Percentiles rank a stretch among this genome's conserved stretches.
Evolutionary conservation across 2,888 invertebrate genomes (phyloP).

Genomic region (Agrotis clavis): DNA sequence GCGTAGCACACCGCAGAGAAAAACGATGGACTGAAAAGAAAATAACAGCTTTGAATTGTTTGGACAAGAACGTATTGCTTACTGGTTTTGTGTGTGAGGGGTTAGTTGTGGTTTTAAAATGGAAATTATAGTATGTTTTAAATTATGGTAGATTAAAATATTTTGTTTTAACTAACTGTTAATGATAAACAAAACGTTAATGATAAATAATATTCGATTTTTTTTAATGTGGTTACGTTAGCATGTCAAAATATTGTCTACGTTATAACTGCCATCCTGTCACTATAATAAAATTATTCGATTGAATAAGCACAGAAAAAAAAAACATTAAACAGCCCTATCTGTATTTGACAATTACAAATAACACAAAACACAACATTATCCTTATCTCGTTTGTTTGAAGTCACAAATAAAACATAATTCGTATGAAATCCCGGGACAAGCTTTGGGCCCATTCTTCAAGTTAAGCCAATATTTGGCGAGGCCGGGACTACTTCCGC

Average conservation of each 20-base stretch:
- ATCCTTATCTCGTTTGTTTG: constrained; percentile 73
- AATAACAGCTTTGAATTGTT: constrained; percentile 56
- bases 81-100: constrained; percentile 14
- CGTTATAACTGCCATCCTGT: neutral
- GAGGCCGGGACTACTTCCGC: constrained; percentile 79
- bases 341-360: constrained; percentile 47
- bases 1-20: constrained; percentile 62
- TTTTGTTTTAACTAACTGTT: too few species aligned
- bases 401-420: constrained; percentile 75
- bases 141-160: neutral
- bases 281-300: neutral
- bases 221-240: too few species aligned
- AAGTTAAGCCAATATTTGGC: constrained; percentile 91
- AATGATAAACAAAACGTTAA: too few species aligned
- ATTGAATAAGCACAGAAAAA: neutral
- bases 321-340: neutral
- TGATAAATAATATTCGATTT: too few species aligned
- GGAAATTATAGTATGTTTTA: too few species aligned
- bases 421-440: constrained; percentile 80
- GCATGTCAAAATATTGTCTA: neutral
- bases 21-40: constrained; percentile 50
- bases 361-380: constrained; percentile 63
- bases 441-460: constrained; percentile 80
- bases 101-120: neutral
- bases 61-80: constrained; percentile 34